phyloP scores from a whole-genome alignment of 2,888 invertebrate genomes.

The Meliscaeva auricollis region DNA sequence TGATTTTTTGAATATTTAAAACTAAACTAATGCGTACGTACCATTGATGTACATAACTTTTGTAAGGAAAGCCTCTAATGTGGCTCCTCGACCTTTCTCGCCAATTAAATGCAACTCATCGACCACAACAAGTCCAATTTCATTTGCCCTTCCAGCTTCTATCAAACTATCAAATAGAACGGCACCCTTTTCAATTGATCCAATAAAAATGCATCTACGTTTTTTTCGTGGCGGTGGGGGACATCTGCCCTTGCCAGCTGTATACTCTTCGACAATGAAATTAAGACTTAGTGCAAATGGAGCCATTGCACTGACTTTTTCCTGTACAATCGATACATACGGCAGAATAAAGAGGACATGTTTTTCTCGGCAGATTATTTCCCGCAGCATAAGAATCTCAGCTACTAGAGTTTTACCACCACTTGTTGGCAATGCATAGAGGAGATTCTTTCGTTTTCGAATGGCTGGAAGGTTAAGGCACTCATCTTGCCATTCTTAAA shows the following conservation, averaged over 20 bases:
- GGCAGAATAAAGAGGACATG: conserved; percentile 96
- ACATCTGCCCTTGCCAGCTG: conserved; percentile 95
- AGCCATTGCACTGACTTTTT: conserved; percentile 91
- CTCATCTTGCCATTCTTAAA: conserved; percentile 96
- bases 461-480: conserved; percentile 93
- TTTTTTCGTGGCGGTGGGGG: conserved; percentile 91
- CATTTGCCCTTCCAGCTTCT: conserved; percentile 89
- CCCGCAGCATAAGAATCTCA: conserved; percentile 95
- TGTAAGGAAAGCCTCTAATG: conserved; percentile 92
- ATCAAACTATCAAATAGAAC: conserved; percentile 94
- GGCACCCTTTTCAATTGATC: conserved; percentile 97
- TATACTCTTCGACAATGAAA: conserved; percentile 97
- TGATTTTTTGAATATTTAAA: background rate
- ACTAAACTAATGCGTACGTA: conserved; percentile 81
- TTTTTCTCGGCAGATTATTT: conserved; percentile 91
- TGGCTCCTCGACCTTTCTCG: conserved; percentile 93
- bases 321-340: conserved; percentile 98
- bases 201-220: conserved; percentile 93
- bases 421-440: conserved; percentile 97
- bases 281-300: conserved; percentile 94
- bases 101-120: conserved; percentile 98
- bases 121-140: conserved; percentile 92
- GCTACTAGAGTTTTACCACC: conserved; percentile 99
- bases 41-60: conserved; percentile 90
- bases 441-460: conserved; percentile 90